These are phyloP conservation scores for Galago senegalensis DNA, from an alignment of 2,797 vertebrate species.

Conservation along the genomic window DNA sequence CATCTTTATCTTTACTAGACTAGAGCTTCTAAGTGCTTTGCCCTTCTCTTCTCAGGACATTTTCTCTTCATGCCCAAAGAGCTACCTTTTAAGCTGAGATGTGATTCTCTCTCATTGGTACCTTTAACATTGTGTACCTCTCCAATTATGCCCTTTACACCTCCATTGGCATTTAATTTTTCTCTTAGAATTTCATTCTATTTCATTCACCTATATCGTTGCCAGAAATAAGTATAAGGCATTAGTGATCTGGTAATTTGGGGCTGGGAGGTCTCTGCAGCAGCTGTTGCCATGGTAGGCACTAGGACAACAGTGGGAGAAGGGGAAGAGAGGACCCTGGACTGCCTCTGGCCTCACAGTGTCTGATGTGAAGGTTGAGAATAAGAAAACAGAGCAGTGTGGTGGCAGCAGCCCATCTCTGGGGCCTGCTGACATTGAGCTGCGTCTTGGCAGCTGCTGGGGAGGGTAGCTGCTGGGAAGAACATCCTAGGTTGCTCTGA, in stretches of 20 bases:
- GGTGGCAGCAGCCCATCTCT: neutral
- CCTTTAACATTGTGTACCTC: neutral
- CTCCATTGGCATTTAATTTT: conserved; percentile 17
- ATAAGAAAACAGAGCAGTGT: neutral
- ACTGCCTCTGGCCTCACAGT: neutral
- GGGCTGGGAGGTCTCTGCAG: neutral
- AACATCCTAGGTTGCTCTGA: neutral
- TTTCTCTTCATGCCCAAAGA: neutral
- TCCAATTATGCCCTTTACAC: neutral
- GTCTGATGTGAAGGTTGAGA: neutral
- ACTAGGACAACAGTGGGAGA: neutral
- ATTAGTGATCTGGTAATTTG: neutral
- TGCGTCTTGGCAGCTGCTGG: neutral
- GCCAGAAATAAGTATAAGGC: neutral
- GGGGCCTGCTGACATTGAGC: neutral
- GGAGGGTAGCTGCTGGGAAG: neutral
- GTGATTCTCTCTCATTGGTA: neutral
- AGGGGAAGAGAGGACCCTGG: neutral
- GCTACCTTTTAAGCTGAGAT: neutral
- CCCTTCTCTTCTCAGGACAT: neutral
- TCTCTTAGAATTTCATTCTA: conserved; percentile 12
- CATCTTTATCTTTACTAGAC: conserved; percentile 1
- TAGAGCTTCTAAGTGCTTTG: neutral
- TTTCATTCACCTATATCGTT: conserved; percentile 9
- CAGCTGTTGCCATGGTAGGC: neutral